Conservation (phyloP, 2,888 invertebrate genomes). For the Villa cingulata region DNA sequence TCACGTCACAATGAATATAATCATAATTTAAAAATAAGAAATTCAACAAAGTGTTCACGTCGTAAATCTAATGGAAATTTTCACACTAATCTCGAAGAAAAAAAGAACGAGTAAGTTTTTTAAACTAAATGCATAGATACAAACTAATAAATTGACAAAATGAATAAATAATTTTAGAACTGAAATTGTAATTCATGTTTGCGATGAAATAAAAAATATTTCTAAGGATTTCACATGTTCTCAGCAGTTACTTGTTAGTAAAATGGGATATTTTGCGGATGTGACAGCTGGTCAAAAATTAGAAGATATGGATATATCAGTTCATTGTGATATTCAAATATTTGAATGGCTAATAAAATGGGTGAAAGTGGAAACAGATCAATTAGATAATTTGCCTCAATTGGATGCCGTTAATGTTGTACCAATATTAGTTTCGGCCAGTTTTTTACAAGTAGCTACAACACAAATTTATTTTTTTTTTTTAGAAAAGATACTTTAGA, state of each 20-base stretch:
- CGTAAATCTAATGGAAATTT: conserved; percentile 6
- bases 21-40: background rate
- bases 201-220: conserved; percentile 81
- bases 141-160: too few species aligned
- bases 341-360: conserved; percentile 95
- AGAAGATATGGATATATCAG: conserved; percentile 91
- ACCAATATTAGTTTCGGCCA: conserved; percentile 85
- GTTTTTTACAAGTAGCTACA: conserved; percentile 70
- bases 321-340: conserved; percentile 89
- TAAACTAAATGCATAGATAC: too few species aligned
- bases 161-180: conserved; percentile 40
- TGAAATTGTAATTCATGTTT: conserved; percentile 87
- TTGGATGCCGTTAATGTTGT: conserved; percentile 75
- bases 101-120: conserved; percentile 8
- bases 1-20: background rate
- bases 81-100: background rate
- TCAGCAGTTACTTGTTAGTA: conserved; percentile 68
- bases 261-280: conserved; percentile 93
- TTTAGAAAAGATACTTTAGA: background rate
- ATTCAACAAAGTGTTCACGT: conserved; percentile 1
- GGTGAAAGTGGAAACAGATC: conserved; percentile 65
- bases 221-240: conserved; percentile 83
- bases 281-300: conserved; percentile 68
- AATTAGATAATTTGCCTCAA: conserved; percentile 50
- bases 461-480: background rate